Evolutionary conservation across 92 coral and sea anemone genomes (phyloP).

Genomic region (Epizoanthus ramosus): DNA sequence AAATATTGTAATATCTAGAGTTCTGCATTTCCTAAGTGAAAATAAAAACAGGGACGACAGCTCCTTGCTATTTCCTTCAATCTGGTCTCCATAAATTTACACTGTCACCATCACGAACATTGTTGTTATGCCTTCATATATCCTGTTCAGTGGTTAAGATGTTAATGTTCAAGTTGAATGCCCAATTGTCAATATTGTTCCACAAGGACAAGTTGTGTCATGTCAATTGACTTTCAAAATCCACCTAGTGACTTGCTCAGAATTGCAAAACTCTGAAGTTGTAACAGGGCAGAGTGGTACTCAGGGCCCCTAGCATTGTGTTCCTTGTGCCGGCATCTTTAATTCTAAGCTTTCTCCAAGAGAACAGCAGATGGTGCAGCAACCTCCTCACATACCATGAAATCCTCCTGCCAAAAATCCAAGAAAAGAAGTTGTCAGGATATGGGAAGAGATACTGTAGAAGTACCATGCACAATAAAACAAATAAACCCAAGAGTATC

Average conservation of each 20-base stretch:
- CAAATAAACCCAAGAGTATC: too few relatives aligned
- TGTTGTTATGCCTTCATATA: too few relatives aligned
- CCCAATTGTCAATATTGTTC: not conserved
- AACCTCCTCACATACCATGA: conserved; percentile 92
- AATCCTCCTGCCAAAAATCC: conserved; percentile 77
- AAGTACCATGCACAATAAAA: too few relatives aligned
- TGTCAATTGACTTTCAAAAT: not conserved
- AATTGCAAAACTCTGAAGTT: not conserved
- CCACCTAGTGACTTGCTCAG: not conserved
- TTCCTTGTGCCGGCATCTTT: not conserved
- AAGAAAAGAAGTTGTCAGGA: not conserved
- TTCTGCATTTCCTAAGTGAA: too few relatives aligned
- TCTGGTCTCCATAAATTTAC: too few relatives aligned
- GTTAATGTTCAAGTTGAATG: too few relatives aligned
- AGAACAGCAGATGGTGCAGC: conserved; percentile 57
- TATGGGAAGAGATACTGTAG: too few relatives aligned
- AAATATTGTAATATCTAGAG: too few relatives aligned
- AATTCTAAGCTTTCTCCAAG: conserved; percentile 79
- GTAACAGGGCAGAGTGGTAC: not conserved
- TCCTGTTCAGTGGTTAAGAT: too few relatives aligned
- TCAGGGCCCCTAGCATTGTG: not conserved
- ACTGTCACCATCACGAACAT: too few relatives aligned
- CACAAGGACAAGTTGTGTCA: not conserved
- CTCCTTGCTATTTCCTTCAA: too few relatives aligned
- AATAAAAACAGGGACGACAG: too few relatives aligned